Evolutionary conservation across 2,113 vertebrate species (phyloP).

Genomic region (Corydoras sp.): DNA sequence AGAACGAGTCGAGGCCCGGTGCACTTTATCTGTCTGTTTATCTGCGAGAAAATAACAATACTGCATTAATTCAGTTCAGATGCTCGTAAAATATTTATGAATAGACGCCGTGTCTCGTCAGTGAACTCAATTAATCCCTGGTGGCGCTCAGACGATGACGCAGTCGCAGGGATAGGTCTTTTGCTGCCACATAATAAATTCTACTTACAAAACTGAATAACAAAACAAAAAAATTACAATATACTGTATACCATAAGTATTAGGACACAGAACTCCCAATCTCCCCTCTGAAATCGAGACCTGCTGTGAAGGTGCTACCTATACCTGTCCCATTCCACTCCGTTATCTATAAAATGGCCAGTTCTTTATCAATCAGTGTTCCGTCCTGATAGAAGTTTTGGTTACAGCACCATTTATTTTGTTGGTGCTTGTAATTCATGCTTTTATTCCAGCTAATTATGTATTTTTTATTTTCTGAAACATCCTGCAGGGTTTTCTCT

Average conservation of each 20-base stretch:
- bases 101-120: constrained; percentile 20
- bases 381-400: background rate
- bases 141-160: constrained; percentile 3
- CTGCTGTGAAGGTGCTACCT: no score
- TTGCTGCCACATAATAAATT: constrained; percentile 11
- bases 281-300: no score
- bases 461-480: constrained; percentile 2
- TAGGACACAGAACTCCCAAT: no score
- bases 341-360: no score
- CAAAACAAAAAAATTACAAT: no score
- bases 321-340: no score
- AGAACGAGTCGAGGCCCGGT: background rate
- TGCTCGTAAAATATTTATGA: constrained; percentile 36
- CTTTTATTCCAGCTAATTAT: background rate
- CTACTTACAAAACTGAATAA: no score
- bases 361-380: no score
- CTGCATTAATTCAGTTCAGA: constrained; percentile 9
- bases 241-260: no score
- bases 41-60: constrained; percentile 2
- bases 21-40: background rate
- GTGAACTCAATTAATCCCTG: constrained; percentile 31
- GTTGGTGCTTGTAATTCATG: no score
- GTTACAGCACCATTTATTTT: background rate
- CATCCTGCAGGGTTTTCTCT: background rate
- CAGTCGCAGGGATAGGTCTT: background rate